Conservation (phyloP, 1,140 invertebrate species). For the Trichonephila clavata region DNA sequence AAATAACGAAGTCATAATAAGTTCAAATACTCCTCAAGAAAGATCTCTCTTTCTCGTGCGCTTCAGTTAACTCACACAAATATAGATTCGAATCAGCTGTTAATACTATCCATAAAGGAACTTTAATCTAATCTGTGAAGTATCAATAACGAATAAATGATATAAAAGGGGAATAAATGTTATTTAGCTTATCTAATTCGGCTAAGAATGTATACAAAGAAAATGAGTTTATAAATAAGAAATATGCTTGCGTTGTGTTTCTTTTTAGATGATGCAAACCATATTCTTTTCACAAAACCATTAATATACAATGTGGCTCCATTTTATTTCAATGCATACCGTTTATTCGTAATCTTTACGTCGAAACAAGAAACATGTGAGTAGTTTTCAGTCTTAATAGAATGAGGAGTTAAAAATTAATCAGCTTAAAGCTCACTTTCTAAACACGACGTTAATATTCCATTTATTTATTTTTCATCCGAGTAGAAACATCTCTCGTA, state of each 20-base stretch:
- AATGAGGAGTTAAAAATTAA: not conserved
- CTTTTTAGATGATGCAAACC: not conserved
- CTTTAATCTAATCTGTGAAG: no score
- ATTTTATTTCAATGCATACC: not conserved
- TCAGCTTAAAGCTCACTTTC: constrained; percentile 21
- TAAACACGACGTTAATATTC: constrained; percentile 24
- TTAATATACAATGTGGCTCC: not conserved
- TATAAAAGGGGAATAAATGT: not conserved
- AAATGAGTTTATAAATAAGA: not conserved
- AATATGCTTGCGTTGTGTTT: not conserved
- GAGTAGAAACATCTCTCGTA: not conserved
- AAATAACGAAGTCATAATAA: no score
- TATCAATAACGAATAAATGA: not conserved
- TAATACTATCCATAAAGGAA: no score
- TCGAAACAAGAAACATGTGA: not conserved
- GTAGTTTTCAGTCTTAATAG: not conserved
- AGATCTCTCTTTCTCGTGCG: no score
- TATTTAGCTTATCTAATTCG: not conserved
- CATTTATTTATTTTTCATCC: not conserved
- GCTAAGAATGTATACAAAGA: not conserved
- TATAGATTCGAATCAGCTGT: no score
- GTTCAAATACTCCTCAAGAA: no score
- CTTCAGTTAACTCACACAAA: no score
- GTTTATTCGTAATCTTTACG: not conserved
- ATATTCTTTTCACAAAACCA: not conserved